phyloP scores from a whole-genome alignment of 2,888 invertebrate genomes.

The Folsomia manolachei region DNA sequence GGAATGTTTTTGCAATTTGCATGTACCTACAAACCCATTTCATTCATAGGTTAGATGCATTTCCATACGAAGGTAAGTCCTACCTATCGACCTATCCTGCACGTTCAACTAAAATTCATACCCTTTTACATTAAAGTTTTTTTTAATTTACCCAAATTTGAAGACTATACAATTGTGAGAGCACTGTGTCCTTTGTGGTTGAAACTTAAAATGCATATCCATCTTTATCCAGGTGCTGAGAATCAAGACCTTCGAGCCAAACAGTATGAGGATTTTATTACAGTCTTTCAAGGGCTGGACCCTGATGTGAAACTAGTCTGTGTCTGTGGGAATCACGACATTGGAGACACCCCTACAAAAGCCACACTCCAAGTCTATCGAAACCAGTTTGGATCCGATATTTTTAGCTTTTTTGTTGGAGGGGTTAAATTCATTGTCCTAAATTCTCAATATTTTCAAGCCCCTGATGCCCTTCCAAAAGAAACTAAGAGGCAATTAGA shows the following conservation, averaged over 20 bases:
- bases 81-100: too few relatives aligned
- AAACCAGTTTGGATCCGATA: conserved; percentile 57
- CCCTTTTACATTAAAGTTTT: too few relatives aligned
- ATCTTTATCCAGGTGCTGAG: conserved; percentile 13
- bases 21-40: too few relatives aligned
- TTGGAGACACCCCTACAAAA: conserved; percentile 56
- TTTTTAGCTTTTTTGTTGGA: conserved; percentile 57
- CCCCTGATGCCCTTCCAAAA: conserved; percentile 52
- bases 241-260: conserved; percentile 48
- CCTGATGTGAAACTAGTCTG: conserved; percentile 57
- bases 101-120: too few relatives aligned
- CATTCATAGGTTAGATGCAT: conserved; percentile 57
- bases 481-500: conserved; percentile 54
- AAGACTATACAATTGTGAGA: too few relatives aligned
- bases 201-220: too few relatives aligned
- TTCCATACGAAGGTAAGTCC: conserved; percentile 53
- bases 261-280: conserved; percentile 55
- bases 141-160: too few relatives aligned
- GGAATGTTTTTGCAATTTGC: too few relatives aligned
- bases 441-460: conserved; percentile 57
- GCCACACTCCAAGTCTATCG: conserved; percentile 52
- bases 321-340: conserved; percentile 60
- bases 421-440: conserved; percentile 57
- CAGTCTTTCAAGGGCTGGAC: conserved; percentile 53
- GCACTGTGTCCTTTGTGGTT: too few relatives aligned